Evolutionary conservation across 2,797 vertebrate genomes (phyloP).

Genomic region (Pseudopleuronectes americanus): DNA sequence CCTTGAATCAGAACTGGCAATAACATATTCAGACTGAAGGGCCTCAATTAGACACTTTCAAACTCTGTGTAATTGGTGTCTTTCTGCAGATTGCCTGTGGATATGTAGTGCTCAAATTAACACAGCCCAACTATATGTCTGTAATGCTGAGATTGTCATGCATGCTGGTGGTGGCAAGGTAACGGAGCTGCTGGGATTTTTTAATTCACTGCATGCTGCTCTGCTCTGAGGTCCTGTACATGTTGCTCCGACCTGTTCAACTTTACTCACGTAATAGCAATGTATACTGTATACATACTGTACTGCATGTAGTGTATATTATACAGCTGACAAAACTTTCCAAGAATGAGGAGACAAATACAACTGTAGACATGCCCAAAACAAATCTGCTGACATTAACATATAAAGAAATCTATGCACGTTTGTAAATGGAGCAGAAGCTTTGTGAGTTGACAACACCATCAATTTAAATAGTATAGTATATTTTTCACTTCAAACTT

Average conservation of each 20-base stretch:
- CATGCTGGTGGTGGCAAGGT: constrained; percentile 64
- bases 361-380: not conserved
- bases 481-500: too few relatives aligned
- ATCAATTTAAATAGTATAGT: too few relatives aligned
- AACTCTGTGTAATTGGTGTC: constrained; percentile 85
- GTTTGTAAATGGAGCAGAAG: too few relatives aligned
- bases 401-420: too few relatives aligned
- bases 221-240: constrained; percentile 15
- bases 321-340: too few relatives aligned
- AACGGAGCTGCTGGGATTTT: constrained; percentile 52
- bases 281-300: not conserved
- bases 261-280: constrained; percentile 3
- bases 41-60: constrained; percentile 85
- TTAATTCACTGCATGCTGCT: constrained; percentile 17
- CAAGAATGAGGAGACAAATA: not conserved
- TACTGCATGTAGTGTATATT: not conserved
- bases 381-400: too few relatives aligned
- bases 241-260: constrained; percentile 4
- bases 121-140: constrained; percentile 72
- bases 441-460: too few relatives aligned
- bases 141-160: constrained; percentile 73
- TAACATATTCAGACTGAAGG: constrained; percentile 87
- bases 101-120: constrained; percentile 80
- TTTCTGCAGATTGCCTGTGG: constrained; percentile 81
- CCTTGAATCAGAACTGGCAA: constrained; percentile 81